A percentile compares a stretch with the other conserved stretches of the same genome.
Evolutionary conservation across 2,888 invertebrate species (phyloP).

Genomic region (Fissipunctia ypsillon): DNA sequence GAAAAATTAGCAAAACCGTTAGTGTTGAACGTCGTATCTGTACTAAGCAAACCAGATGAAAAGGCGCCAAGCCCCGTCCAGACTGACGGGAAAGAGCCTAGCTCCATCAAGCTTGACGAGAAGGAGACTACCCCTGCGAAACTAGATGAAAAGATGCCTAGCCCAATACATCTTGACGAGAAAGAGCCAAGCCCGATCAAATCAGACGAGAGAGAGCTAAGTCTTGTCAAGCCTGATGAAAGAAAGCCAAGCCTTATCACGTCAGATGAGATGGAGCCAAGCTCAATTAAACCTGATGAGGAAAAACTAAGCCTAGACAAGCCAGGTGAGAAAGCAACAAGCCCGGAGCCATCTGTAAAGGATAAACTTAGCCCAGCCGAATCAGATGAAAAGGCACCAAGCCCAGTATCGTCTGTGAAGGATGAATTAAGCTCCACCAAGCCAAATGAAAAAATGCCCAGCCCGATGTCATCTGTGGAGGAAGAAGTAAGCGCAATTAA

Average conservation of each 20-base stretch:
- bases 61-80: background rate
- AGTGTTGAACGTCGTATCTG: background rate
- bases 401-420: background rate
- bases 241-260: no score
- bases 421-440: background rate
- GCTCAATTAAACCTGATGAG: slow-evolving; percentile 33
- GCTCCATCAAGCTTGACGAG: background rate
- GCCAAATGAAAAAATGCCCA: background rate
- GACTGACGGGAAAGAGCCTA: no score
- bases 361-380: background rate
- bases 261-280: background rate
- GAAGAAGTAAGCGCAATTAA: background rate
- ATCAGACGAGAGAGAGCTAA: background rate
- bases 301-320: background rate
- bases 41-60: background rate
- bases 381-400: background rate
- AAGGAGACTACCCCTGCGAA: background rate
- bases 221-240: slow-evolving; percentile 30
- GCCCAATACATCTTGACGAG: slow-evolving; percentile 19
- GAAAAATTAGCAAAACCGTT: background rate
- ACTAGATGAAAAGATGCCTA: slow-evolving; percentile 21
- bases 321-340: background rate
- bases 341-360: background rate
- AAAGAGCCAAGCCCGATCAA: background rate
- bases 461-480: fast-evolving